Conservation (phyloP, 2,113 vertebrate species). For the Melanotaenia duboulayi region DNA sequence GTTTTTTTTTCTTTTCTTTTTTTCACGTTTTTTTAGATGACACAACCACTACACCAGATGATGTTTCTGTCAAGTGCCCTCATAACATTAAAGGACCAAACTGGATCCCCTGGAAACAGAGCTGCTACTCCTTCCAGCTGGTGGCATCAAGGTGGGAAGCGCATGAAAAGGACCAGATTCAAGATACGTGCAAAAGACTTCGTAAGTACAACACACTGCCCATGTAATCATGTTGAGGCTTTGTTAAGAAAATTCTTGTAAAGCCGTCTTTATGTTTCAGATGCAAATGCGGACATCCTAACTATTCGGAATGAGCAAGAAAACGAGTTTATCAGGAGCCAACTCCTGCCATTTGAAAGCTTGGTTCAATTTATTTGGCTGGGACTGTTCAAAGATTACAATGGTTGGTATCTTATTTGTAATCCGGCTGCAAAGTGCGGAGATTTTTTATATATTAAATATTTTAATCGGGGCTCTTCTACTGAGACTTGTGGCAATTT, state of each 20-base stretch:
- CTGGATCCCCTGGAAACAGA: slow-evolving; percentile 93
- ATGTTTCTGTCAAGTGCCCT: slow-evolving; percentile 85
- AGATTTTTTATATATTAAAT: too few relatives aligned
- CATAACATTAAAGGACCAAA: slow-evolving; percentile 89
- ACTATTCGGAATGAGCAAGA: slow-evolving; percentile 89
- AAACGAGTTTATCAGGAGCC: slow-evolving; percentile 88
- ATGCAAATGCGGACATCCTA: slow-evolving; percentile 81
- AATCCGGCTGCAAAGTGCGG: too few relatives aligned
- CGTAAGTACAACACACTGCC: slow-evolving; percentile 77
- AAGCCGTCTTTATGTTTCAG: slow-evolving; percentile 49
- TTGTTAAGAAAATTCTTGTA: background rate
- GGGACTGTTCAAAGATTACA: slow-evolving; percentile 84
- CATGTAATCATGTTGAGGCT: background rate
- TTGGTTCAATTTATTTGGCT: slow-evolving; percentile 90
- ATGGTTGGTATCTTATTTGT: slow-evolving; percentile 73
- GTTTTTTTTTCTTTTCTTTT: background rate
- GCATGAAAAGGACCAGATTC: slow-evolving; percentile 64
- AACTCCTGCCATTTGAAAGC: slow-evolving; percentile 84
- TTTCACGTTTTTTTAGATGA: slow-evolving; percentile 73
- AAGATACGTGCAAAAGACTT: slow-evolving; percentile 84
- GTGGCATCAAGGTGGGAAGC: slow-evolving; percentile 81
- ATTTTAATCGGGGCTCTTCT: too few relatives aligned
- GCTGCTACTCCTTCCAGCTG: slow-evolving; percentile 92
- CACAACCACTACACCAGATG: slow-evolving; percentile 70
- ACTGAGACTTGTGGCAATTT: too few relatives aligned